These are phyloP conservation scores for Hydropotes inermis DNA, from an alignment of 2,113 vertebrate genomes.

Conservation along the genomic window DNA sequence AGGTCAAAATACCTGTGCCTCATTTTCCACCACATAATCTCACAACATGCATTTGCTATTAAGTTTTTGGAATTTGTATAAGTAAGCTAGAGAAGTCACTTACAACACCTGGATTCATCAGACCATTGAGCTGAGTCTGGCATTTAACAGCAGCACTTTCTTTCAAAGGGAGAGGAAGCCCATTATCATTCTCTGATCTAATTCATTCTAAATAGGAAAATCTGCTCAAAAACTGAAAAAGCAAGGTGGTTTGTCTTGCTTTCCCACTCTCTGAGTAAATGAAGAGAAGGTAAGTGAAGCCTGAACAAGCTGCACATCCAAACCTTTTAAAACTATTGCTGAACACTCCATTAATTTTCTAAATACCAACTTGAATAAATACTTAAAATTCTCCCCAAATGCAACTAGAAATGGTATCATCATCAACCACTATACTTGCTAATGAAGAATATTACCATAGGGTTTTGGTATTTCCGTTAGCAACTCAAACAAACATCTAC, in stretches of 20 bases:
- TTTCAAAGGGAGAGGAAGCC: neutral
- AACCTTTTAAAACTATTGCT: neutral
- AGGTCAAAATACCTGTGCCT: neutral
- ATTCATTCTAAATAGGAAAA: neutral
- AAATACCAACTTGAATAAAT: neutral
- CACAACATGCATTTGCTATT: neutral
- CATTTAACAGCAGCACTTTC: neutral
- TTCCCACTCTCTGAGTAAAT: neutral
- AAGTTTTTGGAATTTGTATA: neutral
- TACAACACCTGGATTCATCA: neutral
- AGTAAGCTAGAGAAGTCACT: neutral
- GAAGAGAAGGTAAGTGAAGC: neutral
- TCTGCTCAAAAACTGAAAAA: neutral
- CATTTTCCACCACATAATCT: neutral
- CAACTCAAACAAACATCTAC: neutral
- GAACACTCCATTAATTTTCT: slow-evolving; percentile 4
- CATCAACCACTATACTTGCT: neutral
- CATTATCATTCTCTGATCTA: neutral
- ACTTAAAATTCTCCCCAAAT: neutral
- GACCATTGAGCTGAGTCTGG: neutral
- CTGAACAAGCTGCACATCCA: neutral
- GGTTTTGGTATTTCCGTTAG: neutral
- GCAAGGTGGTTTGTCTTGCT: neutral
- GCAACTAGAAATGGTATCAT: neutral
- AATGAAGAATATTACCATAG: neutral